Evolutionary conservation across 2,888 invertebrate species (phyloP), one percentile per base, ranked within the genome.

Genomic region (Thereva nobilitata): DNA sequence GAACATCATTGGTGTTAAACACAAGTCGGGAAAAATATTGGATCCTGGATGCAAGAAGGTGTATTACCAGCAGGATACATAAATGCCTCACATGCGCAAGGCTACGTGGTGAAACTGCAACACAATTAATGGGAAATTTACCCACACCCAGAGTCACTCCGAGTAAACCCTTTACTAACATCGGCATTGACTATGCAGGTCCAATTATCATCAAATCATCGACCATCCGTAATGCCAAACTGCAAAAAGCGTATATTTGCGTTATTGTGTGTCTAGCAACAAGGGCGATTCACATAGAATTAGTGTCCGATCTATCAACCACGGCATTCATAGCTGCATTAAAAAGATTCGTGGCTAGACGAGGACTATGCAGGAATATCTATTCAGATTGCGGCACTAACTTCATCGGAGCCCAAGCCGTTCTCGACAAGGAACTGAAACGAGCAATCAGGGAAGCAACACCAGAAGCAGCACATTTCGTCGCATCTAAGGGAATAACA

Each of bases 111-210:
- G 12, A 49, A 9, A 49, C 10, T 6, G 6, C 10, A 6, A 49
- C 12, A 12, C 49, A 49, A 49, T 49, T 49, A 49, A 49, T 9
- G 49, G 49, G 49, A 12, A 49, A 49, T 12, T n/a, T 49, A 49
- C 49, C 49, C 1, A 9, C 49, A 49, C 6, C 4, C 5, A 9
- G 49, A 9, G 49, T 49, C 6, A 49, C 6, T 2, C 9, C n/a
- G n/a, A 49, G 10, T 6, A 49, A 49, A 49, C 49, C 49, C 6
- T 49, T 49, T n/a, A 12, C 49, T 9, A 9, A 49, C 6, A 49
- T 12, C 3, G 6, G 49, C 1, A 49, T 49, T n/a, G 49, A 49
- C 5, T 49, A 49, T 49, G 49, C 49, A n/a, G 6, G 49, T 9
- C 49, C 49, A 6, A 49, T 49, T 49, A 9, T 12, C 4, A 6